Evolutionary conservation across 2,797 vertebrate species (phyloP), one percentile per base, ranked within the genome.

Genomic region (Myoxocephalus aenaeus): DNA sequence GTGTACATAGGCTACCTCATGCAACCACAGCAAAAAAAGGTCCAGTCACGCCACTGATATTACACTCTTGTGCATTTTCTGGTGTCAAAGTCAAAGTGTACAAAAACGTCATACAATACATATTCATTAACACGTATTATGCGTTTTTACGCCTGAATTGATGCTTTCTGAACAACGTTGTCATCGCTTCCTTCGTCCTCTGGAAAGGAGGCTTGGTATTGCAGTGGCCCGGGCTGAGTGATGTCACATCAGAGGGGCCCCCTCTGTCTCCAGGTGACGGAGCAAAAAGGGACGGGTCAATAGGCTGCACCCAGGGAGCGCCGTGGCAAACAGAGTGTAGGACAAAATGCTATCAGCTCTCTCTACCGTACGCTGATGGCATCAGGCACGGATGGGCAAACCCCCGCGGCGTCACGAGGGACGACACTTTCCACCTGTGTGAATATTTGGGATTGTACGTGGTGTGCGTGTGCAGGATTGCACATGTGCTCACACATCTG

Each of bases 271-370:
- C 80, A 85, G 86, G 88, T 88, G 90, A 90, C 82, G 3, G 77
- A 85, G 81, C 75, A 8, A 34, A 40, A 82, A 82, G 66, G 66
- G 58, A 90, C 27, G 86, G 91, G 85, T 92, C 91, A 90, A 66
- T 90, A 83, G 81, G 70, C 68, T 70, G 80, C 85, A 65, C 73
- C 82, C 22, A 18, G 73, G 83, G 82, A 91, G 78, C 87, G 89
- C 56, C 75, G 84, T 68, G 40, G 79, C 84, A 78, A 86, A 83
- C 86, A 64, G 78, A 89, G 85, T 83, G 75, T 54, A 54, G 85
- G 85, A 90, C 88, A 92, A 89, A 91, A 93, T 78, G 80, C 86
- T 80, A 88, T 92, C 88, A 82, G 86, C 85, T 79, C 87, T 77
- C 78, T 93, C 80, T 87, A 81, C 53, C 83, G 22, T 87, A 65